Evolutionary conservation across 2,888 invertebrate species (phyloP).

Genomic region (Melangyna quadrimaculata): DNA sequence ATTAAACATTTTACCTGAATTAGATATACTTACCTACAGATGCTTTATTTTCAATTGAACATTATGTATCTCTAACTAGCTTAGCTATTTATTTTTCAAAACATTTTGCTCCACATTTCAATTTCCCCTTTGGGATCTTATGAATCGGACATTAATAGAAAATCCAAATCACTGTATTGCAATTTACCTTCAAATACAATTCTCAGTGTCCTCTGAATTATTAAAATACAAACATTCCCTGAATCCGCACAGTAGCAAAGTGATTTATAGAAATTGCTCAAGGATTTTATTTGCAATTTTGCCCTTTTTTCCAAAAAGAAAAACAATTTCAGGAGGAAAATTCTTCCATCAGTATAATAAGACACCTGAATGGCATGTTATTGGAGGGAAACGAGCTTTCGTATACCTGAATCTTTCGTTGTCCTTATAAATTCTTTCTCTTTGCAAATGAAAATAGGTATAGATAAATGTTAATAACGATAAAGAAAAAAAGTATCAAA

Average conservation of each 20-base stretch:
- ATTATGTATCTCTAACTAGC: too few relatives aligned
- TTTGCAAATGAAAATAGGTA: not conserved
- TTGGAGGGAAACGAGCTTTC: not conserved
- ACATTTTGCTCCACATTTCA: not conserved
- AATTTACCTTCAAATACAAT: conserved; percentile 1
- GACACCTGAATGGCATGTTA: not conserved
- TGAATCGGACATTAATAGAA: not conserved
- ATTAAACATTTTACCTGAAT: too few relatives aligned
- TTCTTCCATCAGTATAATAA: conserved; percentile 1
- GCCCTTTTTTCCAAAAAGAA: not conserved
- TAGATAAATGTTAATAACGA: not conserved
- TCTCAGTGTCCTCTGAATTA: conserved; percentile 16
- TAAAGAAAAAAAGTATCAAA: not conserved
- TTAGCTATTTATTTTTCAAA: too few relatives aligned
- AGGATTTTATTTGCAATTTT: not conserved
- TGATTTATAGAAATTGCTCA: conserved; percentile 12
- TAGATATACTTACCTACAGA: too few relatives aligned
- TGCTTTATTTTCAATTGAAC: too few relatives aligned
- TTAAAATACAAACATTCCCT: not conserved
- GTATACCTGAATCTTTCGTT: too few relatives aligned
- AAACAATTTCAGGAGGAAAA: conserved; percentile 2
- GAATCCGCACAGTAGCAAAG: not conserved
- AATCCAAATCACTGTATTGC: conserved; percentile 2
- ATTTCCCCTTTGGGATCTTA: not conserved
- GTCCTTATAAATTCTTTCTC: not conserved